A percentile compares a stretch with the other conserved stretches of the same genome.
phyloP scores from a whole-genome alignment of 2,113 vertebrate species.

The Diadophis punctatus region DNA sequence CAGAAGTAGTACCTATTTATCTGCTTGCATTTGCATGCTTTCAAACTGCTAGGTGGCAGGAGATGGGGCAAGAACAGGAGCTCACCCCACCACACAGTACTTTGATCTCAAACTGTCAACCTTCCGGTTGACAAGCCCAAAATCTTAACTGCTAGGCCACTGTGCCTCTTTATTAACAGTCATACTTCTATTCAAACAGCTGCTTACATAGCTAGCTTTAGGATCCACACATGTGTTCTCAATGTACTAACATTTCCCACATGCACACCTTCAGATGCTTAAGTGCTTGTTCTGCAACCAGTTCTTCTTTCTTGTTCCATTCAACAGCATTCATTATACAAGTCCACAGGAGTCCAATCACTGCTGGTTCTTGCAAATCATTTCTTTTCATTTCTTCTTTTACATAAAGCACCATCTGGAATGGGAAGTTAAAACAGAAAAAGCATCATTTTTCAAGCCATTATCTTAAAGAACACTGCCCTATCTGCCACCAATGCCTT shows the following conservation, averaged over 20 bases:
- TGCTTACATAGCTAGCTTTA: background rate
- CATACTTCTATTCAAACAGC: background rate
- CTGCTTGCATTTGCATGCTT: background rate
- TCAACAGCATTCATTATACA: constrained; percentile 91
- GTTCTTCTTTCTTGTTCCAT: constrained; percentile 93
- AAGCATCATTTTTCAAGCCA: background rate
- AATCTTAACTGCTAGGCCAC: background rate
- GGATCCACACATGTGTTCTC: background rate
- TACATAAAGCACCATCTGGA: constrained; percentile 83
- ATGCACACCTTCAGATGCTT: constrained; percentile 85
- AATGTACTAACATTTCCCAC: background rate
- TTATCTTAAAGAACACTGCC: background rate
- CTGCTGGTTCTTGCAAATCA: constrained; percentile 81
- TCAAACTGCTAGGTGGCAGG: background rate
- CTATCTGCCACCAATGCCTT: background rate
- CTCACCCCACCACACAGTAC: background rate
- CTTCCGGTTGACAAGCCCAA: background rate
- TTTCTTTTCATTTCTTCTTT: constrained; percentile 93
- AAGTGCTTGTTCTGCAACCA: constrained; percentile 89
- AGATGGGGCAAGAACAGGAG: background rate
- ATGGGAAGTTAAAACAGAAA: background rate
- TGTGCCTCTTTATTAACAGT: background rate
- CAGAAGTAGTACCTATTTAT: background rate
- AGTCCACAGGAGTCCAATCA: constrained; percentile 87
- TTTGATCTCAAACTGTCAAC: background rate